Conservation (phyloP, 1,140 invertebrate genomes). For the Neuroterus valhalla region DNA sequence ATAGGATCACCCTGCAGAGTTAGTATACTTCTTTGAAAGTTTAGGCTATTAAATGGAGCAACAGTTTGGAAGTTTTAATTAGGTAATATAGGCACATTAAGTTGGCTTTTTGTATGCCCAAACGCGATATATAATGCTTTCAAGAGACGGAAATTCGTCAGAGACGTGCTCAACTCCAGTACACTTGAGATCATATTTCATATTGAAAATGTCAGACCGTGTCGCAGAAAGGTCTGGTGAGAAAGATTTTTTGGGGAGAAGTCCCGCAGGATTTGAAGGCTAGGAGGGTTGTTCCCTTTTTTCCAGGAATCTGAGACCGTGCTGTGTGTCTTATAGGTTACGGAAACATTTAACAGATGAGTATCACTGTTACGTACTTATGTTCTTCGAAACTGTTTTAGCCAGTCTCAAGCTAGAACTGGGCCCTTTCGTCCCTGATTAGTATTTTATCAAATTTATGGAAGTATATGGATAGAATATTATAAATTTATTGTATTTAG, state of each 20-base stretch:
- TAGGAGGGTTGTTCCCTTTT: background rate
- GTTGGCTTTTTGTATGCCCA: background rate
- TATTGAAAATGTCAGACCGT: slow-evolving; percentile 22
- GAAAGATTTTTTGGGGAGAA: slow-evolving; percentile 4
- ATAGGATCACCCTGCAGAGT: slow-evolving; percentile 25
- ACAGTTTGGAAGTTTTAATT: slow-evolving; percentile 26
- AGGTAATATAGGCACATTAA: slow-evolving; percentile 29
- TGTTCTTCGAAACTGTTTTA: too few species aligned
- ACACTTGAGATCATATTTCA: slow-evolving; percentile 8
- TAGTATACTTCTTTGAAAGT: slow-evolving; percentile 20
- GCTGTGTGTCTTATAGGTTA: background rate
- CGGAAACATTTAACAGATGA: slow-evolving; percentile 19
- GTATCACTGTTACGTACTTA: slow-evolving; percentile 20
- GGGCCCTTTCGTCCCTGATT: too few species aligned
- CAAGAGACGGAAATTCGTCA: slow-evolving; percentile 1
- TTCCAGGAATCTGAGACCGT: background rate
- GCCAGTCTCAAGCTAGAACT: too few species aligned
- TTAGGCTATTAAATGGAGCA: slow-evolving; percentile 27
- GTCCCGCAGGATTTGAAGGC: background rate
- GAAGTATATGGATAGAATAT: too few species aligned
- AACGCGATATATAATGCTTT: slow-evolving; percentile 4
- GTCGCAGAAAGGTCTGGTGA: slow-evolving; percentile 21
- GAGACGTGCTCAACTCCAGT: background rate
- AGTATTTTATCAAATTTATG: too few species aligned
- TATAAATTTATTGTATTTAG: too few species aligned